These are phyloP conservation scores for Menura novaehollandiae DNA, from an alignment of 2,113 vertebrate genomes.

Conservation along the genomic window DNA sequence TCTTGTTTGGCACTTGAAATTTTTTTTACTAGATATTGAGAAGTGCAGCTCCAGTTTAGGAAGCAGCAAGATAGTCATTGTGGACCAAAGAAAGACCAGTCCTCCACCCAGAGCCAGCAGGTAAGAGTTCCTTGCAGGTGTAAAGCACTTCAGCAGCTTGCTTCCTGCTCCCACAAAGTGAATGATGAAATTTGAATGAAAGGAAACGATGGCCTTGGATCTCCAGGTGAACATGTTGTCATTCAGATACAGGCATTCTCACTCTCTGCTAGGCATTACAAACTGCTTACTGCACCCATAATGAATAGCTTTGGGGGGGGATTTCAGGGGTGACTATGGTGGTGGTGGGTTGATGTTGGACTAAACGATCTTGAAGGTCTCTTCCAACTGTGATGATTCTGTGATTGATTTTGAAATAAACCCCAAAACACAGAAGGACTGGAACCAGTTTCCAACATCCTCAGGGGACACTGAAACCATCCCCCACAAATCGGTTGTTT, in stretches of 20 bases:
- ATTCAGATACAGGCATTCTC: neutral
- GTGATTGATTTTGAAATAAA: neutral
- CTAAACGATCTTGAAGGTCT: neutral
- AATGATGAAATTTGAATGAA: neutral
- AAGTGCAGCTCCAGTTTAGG: neutral
- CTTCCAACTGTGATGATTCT: neutral
- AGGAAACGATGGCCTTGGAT: neutral
- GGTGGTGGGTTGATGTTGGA: neutral
- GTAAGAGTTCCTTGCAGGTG: neutral
- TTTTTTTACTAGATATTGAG: neutral
- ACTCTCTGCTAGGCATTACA: neutral
- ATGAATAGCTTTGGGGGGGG: neutral
- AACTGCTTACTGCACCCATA: neutral
- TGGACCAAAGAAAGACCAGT: rapidly evolving
- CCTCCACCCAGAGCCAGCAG: neutral
- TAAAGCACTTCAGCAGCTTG: neutral
- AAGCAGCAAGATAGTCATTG: neutral
- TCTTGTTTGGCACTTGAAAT: neutral
- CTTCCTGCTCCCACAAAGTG: neutral
- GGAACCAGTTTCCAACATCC: neutral
- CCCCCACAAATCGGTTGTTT: neutral
- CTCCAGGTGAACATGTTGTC: neutral
- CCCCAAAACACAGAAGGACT: neutral
- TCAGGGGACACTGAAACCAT: neutral
- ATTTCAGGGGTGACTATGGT: neutral